These are phyloP conservation scores for Perdita meconis DNA, from an alignment of 2,888 invertebrate species.

Conservation along the genomic window DNA sequence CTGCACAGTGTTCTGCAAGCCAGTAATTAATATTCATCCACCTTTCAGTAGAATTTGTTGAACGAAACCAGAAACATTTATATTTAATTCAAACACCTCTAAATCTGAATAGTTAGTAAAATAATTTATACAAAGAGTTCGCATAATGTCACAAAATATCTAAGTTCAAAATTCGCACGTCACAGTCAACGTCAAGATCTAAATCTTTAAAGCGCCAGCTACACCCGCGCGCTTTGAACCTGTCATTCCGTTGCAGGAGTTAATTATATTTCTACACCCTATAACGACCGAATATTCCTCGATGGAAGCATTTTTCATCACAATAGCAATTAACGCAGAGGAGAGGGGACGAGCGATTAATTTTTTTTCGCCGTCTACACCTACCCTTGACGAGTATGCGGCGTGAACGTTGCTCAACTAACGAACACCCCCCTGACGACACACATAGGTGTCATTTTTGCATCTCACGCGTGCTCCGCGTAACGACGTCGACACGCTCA, in stretches of 20 bases:
- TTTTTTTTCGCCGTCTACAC: conserved; percentile 13
- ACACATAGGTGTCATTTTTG: conserved; percentile 40
- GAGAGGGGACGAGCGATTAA: conserved; percentile 13
- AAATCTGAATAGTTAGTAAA: no score
- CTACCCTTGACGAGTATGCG: neutral
- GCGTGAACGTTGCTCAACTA: conserved; percentile 19
- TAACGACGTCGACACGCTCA: conserved; percentile 40
- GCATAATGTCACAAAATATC: no score
- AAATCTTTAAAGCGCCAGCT: neutral
- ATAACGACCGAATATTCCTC: conserved; percentile 3
- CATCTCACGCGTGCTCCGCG: conserved; percentile 30
- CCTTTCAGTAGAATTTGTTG: no score
- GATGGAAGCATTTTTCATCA: conserved; percentile 7
- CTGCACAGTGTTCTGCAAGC: no score
- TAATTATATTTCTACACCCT: neutral
- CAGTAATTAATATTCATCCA: no score
- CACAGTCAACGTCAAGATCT: no score
- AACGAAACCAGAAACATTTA: no score
- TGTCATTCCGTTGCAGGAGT: neutral
- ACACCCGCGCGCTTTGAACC: neutral
- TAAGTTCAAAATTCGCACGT: no score
- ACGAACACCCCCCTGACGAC: conserved; percentile 48
- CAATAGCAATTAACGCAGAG: conserved; percentile 28
- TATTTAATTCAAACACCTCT: no score
- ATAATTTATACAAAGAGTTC: no score